A percentile compares a stretch with the other conserved stretches of the same genome.
phyloP scores from a whole-genome alignment of 2,888 invertebrate genomes.

The Drepanosiphum platanoidis region DNA sequence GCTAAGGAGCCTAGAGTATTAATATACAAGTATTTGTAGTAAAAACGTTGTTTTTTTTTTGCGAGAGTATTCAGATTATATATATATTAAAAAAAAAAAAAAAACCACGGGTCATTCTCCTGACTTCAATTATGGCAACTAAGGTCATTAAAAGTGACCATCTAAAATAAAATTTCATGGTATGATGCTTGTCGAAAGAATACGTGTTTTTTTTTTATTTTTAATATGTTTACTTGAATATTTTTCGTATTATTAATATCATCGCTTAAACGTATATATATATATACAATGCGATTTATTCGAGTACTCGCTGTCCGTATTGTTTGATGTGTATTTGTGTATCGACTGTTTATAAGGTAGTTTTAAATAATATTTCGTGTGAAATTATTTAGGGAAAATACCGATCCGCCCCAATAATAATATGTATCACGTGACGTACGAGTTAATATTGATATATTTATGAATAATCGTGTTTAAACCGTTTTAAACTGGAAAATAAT shows the following conservation, averaged over 20 bases:
- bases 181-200: conserved; percentile 17
- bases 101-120: conserved; percentile 52
- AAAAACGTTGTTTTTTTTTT: conserved; percentile 6
- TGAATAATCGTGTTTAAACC: no score
- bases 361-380: no score
- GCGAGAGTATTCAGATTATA: background rate
- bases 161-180: conserved; percentile 42
- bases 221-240: background rate
- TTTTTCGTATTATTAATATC: background rate
- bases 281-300: no score
- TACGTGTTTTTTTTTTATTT: background rate
- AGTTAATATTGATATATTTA: no score
- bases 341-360: no score
- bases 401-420: no score
- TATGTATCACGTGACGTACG: no score
- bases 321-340: no score
- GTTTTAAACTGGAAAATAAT: no score
- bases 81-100: no score
- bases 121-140: conserved; percentile 42
- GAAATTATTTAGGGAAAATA: no score
- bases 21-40: background rate
- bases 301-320: no score
- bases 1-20: background rate
- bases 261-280: background rate
- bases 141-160: conserved; percentile 39